A percentile compares a stretch with the other conserved stretches of the same genome.
Conservation (phyloP, 1,140 invertebrate genomes). For the Galendromus occidentalis region DNA sequence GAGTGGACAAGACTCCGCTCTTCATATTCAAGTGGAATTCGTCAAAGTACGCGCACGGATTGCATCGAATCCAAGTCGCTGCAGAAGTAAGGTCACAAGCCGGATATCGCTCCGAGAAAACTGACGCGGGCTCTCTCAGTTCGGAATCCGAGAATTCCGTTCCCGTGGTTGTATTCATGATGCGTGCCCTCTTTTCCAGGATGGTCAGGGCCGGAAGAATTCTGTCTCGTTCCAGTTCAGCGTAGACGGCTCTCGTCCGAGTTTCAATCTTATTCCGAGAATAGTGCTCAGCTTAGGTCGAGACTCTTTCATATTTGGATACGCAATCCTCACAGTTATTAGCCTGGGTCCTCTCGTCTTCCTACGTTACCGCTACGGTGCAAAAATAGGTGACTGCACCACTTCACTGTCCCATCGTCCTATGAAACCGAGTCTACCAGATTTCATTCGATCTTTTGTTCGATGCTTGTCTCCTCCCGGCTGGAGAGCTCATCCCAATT, state of each 20-base stretch:
- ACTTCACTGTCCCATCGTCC: too few species aligned
- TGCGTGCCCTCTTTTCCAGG: slow-evolving; percentile 31
- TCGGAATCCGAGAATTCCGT: too few species aligned
- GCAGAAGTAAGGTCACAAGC: slow-evolving; percentile 16
- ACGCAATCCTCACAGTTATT: not conserved
- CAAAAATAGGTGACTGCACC: too few species aligned
- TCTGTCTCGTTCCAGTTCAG: slow-evolving; percentile 48
- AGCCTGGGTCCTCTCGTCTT: too few species aligned
- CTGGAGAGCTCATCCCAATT: too few species aligned
- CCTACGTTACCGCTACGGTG: too few species aligned
- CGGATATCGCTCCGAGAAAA: not conserved
- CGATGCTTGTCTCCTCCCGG: too few species aligned
- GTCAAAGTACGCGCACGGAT: slow-evolving; percentile 37
- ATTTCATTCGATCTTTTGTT: too few species aligned
- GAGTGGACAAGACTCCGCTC: slow-evolving; percentile 40
- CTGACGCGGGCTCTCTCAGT: not conserved
- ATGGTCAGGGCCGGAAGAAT: slow-evolving; percentile 37
- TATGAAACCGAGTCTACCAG: too few species aligned
- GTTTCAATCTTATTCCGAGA: slow-evolving; percentile 43
- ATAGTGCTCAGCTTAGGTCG: slow-evolving; percentile 52
- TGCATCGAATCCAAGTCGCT: slow-evolving; percentile 40
- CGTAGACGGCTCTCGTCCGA: slow-evolving; percentile 44
- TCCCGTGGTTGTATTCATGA: too few species aligned
- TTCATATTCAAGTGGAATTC: slow-evolving; percentile 52
- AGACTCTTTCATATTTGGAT: slow-evolving; percentile 42